Conservation (phyloP, 2,113 vertebrate species). For the Stercorarius parasiticus region DNA sequence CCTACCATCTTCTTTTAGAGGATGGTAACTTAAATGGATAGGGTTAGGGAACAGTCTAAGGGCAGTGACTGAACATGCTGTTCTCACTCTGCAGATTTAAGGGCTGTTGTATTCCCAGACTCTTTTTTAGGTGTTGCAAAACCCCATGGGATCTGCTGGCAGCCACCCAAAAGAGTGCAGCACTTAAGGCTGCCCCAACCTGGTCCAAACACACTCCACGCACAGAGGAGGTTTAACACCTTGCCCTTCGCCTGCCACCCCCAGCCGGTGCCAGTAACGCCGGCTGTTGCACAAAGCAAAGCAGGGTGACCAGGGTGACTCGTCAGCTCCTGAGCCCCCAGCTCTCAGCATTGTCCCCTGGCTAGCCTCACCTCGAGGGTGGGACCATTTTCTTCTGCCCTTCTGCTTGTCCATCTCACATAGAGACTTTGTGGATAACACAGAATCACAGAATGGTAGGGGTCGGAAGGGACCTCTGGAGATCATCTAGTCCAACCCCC, state of each 20-base stretch:
- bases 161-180: background rate
- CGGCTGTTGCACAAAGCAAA: background rate
- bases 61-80: background rate
- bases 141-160: background rate
- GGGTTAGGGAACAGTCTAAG: background rate
- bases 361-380: fast-evolving
- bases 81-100: background rate
- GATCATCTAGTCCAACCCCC: background rate
- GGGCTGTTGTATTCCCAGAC: background rate
- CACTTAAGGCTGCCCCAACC: background rate
- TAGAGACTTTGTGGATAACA: background rate
- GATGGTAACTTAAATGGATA: background rate
- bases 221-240: background rate
- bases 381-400: background rate
- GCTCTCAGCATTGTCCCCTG: background rate
- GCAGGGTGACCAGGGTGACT: fast-evolving
- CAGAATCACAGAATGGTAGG: background rate
- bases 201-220: background rate
- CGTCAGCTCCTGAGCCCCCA: background rate
- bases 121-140: background rate
- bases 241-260: background rate
- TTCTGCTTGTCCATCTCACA: background rate
- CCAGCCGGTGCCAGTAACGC: background rate
- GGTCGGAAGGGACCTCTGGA: background rate
- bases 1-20: background rate